A percentile compares a stretch with the other conserved stretches of the same genome.
Evolutionary conservation across 2,113 vertebrate genomes (phyloP).

Genomic region (Alectura lathami): DNA sequence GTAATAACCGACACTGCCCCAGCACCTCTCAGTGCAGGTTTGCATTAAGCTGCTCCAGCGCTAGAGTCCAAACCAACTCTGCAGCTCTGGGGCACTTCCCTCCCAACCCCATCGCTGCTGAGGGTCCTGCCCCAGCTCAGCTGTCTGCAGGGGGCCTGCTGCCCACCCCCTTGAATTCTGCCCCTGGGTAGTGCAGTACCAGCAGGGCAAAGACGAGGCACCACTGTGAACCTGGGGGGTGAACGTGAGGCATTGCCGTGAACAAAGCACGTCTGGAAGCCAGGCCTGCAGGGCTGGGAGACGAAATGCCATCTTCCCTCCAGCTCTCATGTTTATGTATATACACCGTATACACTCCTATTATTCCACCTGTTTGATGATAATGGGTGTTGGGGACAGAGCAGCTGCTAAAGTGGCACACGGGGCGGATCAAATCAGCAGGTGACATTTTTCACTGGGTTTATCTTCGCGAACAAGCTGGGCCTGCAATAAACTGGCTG

Average conservation of each 20-base stretch:
- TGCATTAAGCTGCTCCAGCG: background rate
- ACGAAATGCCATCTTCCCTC: background rate
- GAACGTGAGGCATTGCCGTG: no score
- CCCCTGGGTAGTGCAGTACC: background rate
- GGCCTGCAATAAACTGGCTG: constrained; percentile 3
- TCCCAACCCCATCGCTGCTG: background rate
- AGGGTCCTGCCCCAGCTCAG: background rate
- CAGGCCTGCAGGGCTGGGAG: background rate
- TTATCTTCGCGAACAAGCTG: constrained; percentile 31
- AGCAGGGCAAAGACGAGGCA: rapidly evolving
- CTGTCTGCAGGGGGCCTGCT: background rate
- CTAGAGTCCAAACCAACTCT: background rate
- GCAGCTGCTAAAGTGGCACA: constrained; percentile 11
- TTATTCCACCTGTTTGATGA: background rate
- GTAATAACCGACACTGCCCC: rapidly evolving
- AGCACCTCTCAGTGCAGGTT: rapidly evolving
- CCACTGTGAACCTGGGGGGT: background rate
- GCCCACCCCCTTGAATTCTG: background rate
- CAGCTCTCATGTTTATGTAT: background rate
- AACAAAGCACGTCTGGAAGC: background rate
- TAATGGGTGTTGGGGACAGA: background rate
- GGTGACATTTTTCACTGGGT: constrained; percentile 37
- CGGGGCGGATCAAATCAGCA: background rate
- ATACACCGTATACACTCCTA: background rate
- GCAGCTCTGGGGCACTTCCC: background rate